Conservation (phyloP, 2,888 invertebrate genomes). For the Operophtera brumata region DNA sequence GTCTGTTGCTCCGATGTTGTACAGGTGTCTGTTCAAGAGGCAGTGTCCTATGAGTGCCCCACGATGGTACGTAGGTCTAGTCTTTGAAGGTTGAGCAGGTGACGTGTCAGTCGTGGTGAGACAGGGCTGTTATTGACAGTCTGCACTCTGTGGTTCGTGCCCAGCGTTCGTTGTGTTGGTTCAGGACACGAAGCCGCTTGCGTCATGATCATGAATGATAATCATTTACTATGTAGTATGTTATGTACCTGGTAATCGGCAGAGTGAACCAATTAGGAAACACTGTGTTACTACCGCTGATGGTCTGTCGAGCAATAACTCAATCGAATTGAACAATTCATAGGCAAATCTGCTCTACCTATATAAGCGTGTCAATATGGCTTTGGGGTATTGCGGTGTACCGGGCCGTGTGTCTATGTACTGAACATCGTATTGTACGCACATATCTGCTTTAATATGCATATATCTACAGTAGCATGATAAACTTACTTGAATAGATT, state of each 20-base stretch:
- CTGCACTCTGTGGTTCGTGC: too few species aligned
- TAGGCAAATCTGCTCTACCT: constrained; percentile 72
- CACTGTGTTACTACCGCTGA: constrained; percentile 44
- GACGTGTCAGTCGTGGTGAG: too few species aligned
- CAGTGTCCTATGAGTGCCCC: too few species aligned
- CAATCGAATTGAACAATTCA: constrained; percentile 70
- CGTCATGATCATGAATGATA: too few species aligned
- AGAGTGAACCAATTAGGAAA: constrained; percentile 45
- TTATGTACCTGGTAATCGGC: constrained; percentile 33
- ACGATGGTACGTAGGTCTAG: too few species aligned
- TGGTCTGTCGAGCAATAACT: constrained; percentile 58
- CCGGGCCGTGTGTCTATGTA: constrained; percentile 52
- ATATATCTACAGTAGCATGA: constrained; percentile 19
- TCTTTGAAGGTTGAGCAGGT: too few species aligned
- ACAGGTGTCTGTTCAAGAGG: too few species aligned
- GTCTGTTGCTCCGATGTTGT: too few species aligned
- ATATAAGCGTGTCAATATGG: constrained; percentile 75
- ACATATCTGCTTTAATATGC: constrained; percentile 22
- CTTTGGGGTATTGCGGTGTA: constrained; percentile 67
- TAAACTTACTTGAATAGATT: constrained; percentile 47
- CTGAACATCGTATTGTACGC: constrained; percentile 35
- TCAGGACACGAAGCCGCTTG: too few species aligned
- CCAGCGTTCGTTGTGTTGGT: too few species aligned
- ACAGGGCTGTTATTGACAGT: too few species aligned
- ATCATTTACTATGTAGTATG: constrained; percentile 18